Percentiles rank a stretch among this genome's conserved stretches.
phyloP scores from a whole-genome alignment of 2,113 vertebrate species.

The Pagrus major region DNA sequence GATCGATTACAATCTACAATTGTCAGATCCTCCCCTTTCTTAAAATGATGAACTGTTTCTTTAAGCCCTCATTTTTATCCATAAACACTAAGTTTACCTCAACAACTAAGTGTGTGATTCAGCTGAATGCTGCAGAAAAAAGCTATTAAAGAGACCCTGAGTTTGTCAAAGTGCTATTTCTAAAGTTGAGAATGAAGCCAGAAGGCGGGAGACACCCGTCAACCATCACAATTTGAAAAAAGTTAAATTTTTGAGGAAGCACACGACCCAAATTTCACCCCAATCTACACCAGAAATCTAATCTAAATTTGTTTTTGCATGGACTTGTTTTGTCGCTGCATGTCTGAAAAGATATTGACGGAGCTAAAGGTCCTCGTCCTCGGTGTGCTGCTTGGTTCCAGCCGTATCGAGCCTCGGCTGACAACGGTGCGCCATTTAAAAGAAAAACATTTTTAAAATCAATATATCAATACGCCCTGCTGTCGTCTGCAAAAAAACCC shows the following conservation, averaged over 20 bases:
- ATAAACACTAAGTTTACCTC: no score
- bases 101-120: neutral
- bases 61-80: neutral
- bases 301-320: constrained; percentile 1
- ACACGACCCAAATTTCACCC: no score
- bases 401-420: neutral
- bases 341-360: constrained; percentile 18
- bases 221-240: no score
- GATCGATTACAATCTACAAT: no score
- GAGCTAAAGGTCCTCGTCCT: neutral
- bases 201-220: no score
- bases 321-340: neutral
- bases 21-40: no score
- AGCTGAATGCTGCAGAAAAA: neutral
- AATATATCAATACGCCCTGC: constrained; percentile 15
- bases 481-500: constrained; percentile 11
- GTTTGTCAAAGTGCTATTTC: no score
- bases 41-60: neutral
- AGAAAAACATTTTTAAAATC: constrained; percentile 6
- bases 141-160: neutral
- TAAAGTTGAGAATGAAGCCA: no score
- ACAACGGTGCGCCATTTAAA: constrained; percentile 6
- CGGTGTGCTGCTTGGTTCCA: constrained; percentile 8
- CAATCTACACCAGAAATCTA: neutral
- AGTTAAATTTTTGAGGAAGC: no score